Base-by-base conservation (phyloP, 1,140 invertebrate genomes). In the Drosophila funebris region DNA sequence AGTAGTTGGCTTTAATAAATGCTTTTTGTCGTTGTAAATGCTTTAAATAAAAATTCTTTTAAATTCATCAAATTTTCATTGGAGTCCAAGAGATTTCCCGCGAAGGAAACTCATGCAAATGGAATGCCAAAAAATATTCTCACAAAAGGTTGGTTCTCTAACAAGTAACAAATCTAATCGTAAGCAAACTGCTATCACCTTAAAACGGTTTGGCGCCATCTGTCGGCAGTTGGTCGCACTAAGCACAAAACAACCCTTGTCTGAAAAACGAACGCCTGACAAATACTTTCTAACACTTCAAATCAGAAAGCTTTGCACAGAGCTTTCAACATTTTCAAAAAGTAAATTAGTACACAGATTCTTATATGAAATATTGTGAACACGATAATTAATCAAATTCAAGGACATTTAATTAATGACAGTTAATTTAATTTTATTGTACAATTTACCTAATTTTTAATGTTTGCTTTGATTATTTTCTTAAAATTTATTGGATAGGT, bases 231-330 rank as follows among this genome's bases (percentile, higher is more conserved):
- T 53, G 48, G 50, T 39, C 6, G 48, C 8, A 87, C 41, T 56
- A 33, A 9, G 4, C 50, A 54, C 36, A 24, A 73, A 56, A 50
- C 37, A 73, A 64, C 76, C 72, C 54, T 22, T 27, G 20, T 27
- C 27, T 39, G n/a, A 9, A 20, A 43, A 56, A 39, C 44, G 37
- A 62, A 16, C 64, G 60, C 4, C 14, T 29, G 43, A 37, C 62
- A 48, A 78, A 85, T 44, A 78, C 75, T 79, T 87, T 87, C 83
- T 88, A 88, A 87, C 58, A 76, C 82, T 79, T 88, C 83, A 79
- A 87, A 87, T 79, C 52, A 62, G 37, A 85, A 85, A 76, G 84
- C 81, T 84, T 48, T 18, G 9, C 43, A 18, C 41, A 46, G 31
- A 61, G 57, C 57, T 61, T 61, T 61, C 1, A 46, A 60, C 43